Evolutionary conservation across 2,113 vertebrate genomes (phyloP), one percentile per base, ranked within the genome.

Genomic region (Ammodytes dubius): DNA sequence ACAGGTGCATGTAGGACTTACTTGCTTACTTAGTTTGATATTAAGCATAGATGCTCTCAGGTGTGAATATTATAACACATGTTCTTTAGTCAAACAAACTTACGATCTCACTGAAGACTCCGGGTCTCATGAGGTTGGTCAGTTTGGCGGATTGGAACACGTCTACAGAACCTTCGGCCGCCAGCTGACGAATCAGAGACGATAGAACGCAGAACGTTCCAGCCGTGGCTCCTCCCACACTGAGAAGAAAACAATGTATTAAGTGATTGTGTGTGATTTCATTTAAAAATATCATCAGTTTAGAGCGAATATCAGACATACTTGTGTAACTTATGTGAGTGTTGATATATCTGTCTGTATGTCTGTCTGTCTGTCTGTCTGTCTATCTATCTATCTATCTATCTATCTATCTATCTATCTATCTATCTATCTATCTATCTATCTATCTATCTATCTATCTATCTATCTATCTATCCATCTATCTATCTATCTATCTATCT

Each of bases 81-180:
- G 14, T 2, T 52, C 8, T 7, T n/a, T 17, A 59, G 5, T 70
- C 37, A 53, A 1, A 2, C 79, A 42, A 88, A 89, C 97, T 96
- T 92, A 99, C 98, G 9, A 96, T 93, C 76, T 98, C 96, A 13
- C 95, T 95, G 89, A 99, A 99, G 89, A 96, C 80, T 82, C 97
- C 97, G 2, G 97, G 97, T 87, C 98, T 97, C 96, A 97, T 97
- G 74, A 98, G 86, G 93, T 98, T 99, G 42, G 94, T 97, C 96
- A 99, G 96, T 92, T 96, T 98, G 64, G 97, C 96, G 88, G 96
- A 95, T 53, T 97, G 97, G 92, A 98, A 99, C 83, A 99, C 96
- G 71, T 99, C 97, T 58, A 97, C 89, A 0, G 94, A 95, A 35
- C 95, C 95, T 80, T 98, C 97, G 42, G 95, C 95, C 88, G 98